Evolutionary conservation across 37 sponge, comb jelly and placozoan genomes (phyloP).

Genomic region (Beroe ovata): DNA sequence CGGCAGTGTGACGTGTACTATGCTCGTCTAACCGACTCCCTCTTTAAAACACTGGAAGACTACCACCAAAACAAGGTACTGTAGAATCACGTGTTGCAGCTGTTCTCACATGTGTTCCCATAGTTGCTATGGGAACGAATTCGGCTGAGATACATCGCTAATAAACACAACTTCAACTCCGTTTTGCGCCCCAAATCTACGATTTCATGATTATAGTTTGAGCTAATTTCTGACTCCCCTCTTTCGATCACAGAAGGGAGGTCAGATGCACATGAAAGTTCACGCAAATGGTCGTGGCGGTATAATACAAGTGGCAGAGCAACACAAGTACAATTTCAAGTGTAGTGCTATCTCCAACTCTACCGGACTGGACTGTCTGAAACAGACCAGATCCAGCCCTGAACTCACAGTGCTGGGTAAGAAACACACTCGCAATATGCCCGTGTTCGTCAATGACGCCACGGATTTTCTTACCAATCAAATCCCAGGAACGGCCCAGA

Average conservation of each 20-base stretch:
- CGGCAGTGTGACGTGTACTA: not conserved
- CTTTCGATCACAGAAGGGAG: not conserved
- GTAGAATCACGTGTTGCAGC: too few species aligned
- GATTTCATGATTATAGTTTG: too few species aligned
- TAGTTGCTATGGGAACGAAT: too few species aligned
- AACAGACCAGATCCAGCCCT: not conserved
- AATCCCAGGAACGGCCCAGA: constrained; percentile 22
- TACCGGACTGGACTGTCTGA: constrained; percentile 25
- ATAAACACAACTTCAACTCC: too few species aligned
- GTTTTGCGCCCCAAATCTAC: too few species aligned
- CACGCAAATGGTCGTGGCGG: constrained; percentile 4
- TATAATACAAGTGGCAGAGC: not conserved
- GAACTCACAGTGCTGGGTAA: not conserved
- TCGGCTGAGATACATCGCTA: too few species aligned
- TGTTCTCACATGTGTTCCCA: too few species aligned
- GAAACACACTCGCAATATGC: too few species aligned
- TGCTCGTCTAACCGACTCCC: constrained; percentile 1
- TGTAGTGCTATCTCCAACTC: not conserved
- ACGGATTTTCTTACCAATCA: too few species aligned
- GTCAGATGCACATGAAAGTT: constrained; percentile 2
- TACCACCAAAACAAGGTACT: constrained; percentile 4
- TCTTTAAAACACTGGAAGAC: constrained; percentile 14
- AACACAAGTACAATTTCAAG: constrained; percentile 12
- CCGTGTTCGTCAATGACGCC: too few species aligned
- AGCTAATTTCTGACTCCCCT: too few species aligned